Conservation (phyloP, 2,113 vertebrate genomes). For the Sminthopsis crassicaudata region DNA sequence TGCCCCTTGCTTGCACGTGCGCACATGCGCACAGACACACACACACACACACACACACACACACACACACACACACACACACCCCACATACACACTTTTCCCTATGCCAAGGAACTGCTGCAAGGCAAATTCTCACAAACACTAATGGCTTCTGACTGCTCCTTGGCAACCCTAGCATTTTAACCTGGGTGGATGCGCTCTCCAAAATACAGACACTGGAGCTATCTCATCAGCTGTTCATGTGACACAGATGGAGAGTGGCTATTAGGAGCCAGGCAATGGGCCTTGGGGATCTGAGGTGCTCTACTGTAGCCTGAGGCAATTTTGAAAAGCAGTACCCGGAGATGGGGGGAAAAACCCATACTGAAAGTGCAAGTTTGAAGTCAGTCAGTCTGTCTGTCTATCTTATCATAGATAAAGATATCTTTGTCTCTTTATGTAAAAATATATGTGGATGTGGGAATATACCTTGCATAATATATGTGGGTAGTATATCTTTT, state of each 20-base stretch:
- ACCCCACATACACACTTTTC: conserved; percentile 84
- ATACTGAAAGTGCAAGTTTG: conserved; percentile 87
- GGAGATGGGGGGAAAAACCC: conserved; percentile 85
- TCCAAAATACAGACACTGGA: conserved; percentile 92
- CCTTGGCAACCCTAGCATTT: conserved; percentile 99
- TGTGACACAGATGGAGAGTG: conserved; percentile 95
- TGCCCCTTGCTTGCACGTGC: conserved; percentile 38
- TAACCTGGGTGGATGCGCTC: conserved; percentile 98
- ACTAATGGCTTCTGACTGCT: conserved; percentile 99
- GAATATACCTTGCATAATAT: conserved; percentile 75
- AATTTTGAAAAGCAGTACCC: conserved; percentile 97
- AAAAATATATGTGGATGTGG: conserved; percentile 74
- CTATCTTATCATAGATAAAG: conserved; percentile 82
- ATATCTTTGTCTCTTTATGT: conserved; percentile 84
- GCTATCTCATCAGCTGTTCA: conserved; percentile 94
- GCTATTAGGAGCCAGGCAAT: conserved; percentile 98
- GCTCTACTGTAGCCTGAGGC: conserved; percentile 97
- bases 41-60: conserved; percentile 66
- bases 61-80: accelerated
- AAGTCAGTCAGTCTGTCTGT: conserved; percentile 87
- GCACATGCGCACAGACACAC: neutral
- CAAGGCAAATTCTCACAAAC: conserved; percentile 99
- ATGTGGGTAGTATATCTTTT: conserved; percentile 75
- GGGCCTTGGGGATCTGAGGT: conserved; percentile 99
- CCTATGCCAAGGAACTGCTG: conserved; percentile 96